Percentiles rank a stretch among this genome's conserved stretches.
These are phyloP conservation scores for Chaetodon trifasciatus DNA, from an alignment of 2,797 vertebrate species.

Conservation along the genomic window DNA sequence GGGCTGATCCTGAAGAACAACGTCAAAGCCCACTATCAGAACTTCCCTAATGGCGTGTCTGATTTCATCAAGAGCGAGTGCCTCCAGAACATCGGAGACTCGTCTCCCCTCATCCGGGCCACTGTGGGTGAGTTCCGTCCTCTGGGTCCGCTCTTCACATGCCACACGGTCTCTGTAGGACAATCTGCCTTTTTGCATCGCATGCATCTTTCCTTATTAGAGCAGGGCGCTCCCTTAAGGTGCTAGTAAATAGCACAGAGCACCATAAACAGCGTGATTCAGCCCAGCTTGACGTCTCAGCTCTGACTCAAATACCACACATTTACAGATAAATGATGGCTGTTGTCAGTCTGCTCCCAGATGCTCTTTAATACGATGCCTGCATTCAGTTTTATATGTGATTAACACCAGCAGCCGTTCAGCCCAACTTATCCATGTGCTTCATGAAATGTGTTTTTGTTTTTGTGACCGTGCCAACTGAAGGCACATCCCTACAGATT, in stretches of 20 bases:
- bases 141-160: neutral
- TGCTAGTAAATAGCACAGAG: neutral
- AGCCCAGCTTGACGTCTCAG: neutral
- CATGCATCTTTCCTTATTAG: neutral
- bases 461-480: neutral
- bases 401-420: neutral
- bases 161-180: neutral
- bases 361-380: neutral
- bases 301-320: neutral
- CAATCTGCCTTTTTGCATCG: neutral
- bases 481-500: neutral
- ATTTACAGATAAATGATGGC: no score
- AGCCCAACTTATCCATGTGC: neutral
- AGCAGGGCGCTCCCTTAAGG: neutral
- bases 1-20: slow-evolving; percentile 99
- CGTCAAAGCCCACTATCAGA: slow-evolving; percentile 98
- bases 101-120: slow-evolving; percentile 96
- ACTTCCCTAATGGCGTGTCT: slow-evolving; percentile 95
- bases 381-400: neutral
- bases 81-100: slow-evolving; percentile 96
- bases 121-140: slow-evolving; percentile 92
- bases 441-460: neutral
- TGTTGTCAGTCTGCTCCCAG: neutral
- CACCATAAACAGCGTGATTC: neutral
- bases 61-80: slow-evolving; percentile 99